phyloP scores from a whole-genome alignment of 2,888 invertebrate genomes.

The Junonia oenone region DNA sequence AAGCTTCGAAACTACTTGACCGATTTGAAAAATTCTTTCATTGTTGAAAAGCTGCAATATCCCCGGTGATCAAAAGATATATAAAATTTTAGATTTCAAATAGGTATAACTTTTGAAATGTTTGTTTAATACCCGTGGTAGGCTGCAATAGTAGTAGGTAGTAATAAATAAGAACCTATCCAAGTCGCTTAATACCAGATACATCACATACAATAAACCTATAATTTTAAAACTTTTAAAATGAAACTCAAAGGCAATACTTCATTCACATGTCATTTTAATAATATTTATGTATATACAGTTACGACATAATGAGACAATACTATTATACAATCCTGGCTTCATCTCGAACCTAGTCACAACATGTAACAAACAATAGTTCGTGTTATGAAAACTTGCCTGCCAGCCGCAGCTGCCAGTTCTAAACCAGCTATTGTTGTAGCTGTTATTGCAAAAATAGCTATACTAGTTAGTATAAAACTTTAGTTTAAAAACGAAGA shows the following conservation, averaged over 20 bases:
- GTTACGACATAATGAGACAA: constrained; percentile 20
- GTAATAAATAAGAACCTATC: too few relatives aligned
- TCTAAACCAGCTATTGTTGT: constrained; percentile 24
- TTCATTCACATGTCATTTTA: not conserved
- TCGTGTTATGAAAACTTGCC: constrained; percentile 29
- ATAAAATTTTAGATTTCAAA: too few relatives aligned
- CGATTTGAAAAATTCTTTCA: too few relatives aligned
- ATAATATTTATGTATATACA: not conserved
- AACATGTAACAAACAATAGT: constrained; percentile 23
- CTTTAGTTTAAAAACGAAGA: not conserved
- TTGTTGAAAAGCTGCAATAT: too few relatives aligned
- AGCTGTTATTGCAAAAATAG: constrained; percentile 6
- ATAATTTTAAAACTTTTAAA: not conserved
- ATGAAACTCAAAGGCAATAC: not conserved
- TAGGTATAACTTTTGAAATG: too few relatives aligned
- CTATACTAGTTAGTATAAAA: not conserved
- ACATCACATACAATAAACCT: not conserved
- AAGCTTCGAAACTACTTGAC: too few relatives aligned
- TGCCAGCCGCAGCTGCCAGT: constrained; percentile 18
- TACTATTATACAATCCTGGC: constrained; percentile 19
- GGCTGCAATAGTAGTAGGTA: too few relatives aligned
- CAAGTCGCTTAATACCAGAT: too few relatives aligned
- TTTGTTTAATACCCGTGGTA: too few relatives aligned
- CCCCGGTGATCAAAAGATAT: too few relatives aligned
- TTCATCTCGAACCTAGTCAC: constrained; percentile 22